Conservation (phyloP, 2,113 vertebrate species). For the Limnothrissa miodon region DNA sequence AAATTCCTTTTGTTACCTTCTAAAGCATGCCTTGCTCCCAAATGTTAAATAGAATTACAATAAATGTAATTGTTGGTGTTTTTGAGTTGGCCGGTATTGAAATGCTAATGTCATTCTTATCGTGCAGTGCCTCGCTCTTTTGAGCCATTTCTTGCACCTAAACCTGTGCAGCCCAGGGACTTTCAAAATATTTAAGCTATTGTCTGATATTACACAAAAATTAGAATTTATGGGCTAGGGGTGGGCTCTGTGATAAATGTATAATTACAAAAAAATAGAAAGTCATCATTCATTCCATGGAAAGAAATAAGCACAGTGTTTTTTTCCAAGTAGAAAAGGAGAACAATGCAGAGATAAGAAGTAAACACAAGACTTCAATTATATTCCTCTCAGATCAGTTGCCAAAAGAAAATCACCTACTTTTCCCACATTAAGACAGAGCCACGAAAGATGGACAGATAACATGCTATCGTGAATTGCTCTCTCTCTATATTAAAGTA, state of each 20-base stretch:
- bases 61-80: background rate
- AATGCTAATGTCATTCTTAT: background rate
- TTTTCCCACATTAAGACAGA: background rate
- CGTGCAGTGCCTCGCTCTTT: background rate
- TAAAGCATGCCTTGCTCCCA: background rate
- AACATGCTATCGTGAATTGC: background rate
- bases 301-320: background rate
- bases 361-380: background rate
- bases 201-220: background rate
- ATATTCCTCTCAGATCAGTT: background rate
- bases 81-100: background rate
- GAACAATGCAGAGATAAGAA: background rate
- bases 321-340: background rate
- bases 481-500: no score
- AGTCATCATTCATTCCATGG: background rate
- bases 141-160: background rate
- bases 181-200: background rate
- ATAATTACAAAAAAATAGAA: background rate
- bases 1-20: background rate
- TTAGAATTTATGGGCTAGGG: background rate
- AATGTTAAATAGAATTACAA: slow-evolving; percentile 5
- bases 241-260: background rate
- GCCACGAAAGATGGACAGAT: background rate
- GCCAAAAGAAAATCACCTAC: background rate
- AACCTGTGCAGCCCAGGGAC: background rate